Conservation (phyloP, 2,797 vertebrate genomes). For the Cossypha caffra region DNA sequence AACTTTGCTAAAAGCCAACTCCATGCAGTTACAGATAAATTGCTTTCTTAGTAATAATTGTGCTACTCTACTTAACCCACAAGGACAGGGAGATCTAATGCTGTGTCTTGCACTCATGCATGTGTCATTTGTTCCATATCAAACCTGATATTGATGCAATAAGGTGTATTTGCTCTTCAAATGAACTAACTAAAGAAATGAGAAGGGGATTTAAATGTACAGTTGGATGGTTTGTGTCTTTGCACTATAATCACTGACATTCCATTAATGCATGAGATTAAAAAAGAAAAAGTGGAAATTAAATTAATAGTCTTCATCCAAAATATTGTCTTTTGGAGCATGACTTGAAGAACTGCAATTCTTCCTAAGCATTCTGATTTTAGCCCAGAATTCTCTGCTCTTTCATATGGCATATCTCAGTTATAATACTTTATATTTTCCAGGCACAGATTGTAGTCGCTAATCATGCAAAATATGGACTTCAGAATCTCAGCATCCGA, state of each 20-base stretch:
- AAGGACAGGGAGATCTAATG: background rate
- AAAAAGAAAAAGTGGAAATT: background rate
- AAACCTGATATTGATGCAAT: background rate
- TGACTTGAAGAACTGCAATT: background rate
- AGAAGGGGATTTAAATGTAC: background rate
- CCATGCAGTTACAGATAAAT: background rate
- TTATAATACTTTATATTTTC: background rate
- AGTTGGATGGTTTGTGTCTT: background rate
- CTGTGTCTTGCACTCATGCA: background rate
- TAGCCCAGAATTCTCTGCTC: background rate
- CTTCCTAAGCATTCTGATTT: background rate
- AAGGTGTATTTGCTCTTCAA: background rate
- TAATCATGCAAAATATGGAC: background rate
- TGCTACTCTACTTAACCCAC: background rate
- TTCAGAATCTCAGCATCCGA: fast-evolving
- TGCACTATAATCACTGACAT: background rate
- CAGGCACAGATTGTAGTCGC: background rate
- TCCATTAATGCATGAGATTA: background rate
- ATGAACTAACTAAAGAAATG: background rate
- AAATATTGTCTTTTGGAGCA: background rate
- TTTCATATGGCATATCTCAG: background rate
- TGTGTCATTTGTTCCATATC: background rate
- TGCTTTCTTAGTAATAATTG: slow-evolving; percentile 7
- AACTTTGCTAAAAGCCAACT: slow-evolving; percentile 26
- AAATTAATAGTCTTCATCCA: background rate